phyloP scores from a whole-genome alignment of 2,113 vertebrate genomes.

The Pogona vitticeps region DNA sequence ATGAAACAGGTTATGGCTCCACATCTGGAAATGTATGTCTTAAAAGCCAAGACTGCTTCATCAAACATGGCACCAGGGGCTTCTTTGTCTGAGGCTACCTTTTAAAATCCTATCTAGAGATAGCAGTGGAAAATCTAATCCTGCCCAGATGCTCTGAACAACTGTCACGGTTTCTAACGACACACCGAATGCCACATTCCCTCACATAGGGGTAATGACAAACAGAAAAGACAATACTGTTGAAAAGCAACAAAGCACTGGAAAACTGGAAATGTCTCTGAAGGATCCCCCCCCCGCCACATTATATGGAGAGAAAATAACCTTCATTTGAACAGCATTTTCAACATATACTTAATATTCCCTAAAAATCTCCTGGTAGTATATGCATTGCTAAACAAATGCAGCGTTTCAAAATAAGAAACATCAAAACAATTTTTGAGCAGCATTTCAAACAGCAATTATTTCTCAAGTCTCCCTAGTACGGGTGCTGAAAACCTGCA shows the following conservation, averaged over 20 bases:
- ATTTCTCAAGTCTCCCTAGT: not conserved
- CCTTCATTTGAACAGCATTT: not conserved
- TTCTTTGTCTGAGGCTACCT: not conserved
- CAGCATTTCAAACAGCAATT: conserved; percentile 8
- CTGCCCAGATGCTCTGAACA: conserved; percentile 18
- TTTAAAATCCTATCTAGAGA: not conserved
- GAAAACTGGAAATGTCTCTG: not conserved
- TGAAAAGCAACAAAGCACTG: not conserved
- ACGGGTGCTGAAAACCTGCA: not conserved
- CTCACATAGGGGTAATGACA: not conserved
- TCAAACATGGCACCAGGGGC: not conserved
- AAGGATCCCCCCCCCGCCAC: not conserved
- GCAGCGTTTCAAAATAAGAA: conserved; percentile 2
- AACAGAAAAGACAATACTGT: not conserved
- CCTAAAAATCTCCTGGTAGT: not conserved
- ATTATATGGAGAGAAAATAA: not conserved
- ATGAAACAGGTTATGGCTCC: conserved; percentile 26
- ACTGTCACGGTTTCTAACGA: not conserved
- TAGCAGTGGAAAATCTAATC: not conserved
- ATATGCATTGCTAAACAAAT: conserved; percentile 6
- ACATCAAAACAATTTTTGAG: not conserved
- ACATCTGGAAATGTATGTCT: conserved; percentile 1
- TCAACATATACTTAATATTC: conserved; percentile 2
- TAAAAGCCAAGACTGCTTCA: not conserved
- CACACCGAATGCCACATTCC: not conserved